Conservation (phyloP, 2,113 vertebrate species). For the Myxocyprinus asiaticus region DNA sequence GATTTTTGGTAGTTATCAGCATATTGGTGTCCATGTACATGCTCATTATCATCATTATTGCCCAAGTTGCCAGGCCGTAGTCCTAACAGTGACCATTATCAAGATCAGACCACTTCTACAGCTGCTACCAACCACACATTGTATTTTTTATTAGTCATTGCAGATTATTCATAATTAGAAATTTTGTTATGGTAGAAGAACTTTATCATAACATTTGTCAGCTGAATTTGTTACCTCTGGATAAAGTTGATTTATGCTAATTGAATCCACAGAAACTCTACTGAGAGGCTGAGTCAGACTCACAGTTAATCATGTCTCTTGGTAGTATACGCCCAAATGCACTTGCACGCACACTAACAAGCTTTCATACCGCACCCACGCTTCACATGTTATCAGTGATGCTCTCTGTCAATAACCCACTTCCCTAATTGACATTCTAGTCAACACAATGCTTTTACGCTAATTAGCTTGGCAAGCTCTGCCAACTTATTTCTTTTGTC, state of each 20-base stretch:
- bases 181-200: no score
- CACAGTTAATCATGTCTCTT: conserved; percentile 56
- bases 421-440: conserved; percentile 39
- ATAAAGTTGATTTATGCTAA: conserved; percentile 8
- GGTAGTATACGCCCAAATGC: conserved; percentile 44
- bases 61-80: no score
- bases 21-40: no score
- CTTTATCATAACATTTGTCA: no score
- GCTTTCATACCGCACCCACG: background rate
- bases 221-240: no score
- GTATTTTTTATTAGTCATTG: no score
- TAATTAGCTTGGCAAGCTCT: conserved; percentile 38
- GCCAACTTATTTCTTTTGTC: conserved; percentile 18
- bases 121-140: no score
- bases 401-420: conserved; percentile 18
- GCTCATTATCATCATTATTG: no score
- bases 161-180: no score
- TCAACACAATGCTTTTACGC: conserved; percentile 41
- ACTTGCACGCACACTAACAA: conserved; percentile 32
- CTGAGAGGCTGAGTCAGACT: conserved; percentile 54
- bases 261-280: conserved; percentile 28
- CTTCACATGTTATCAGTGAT: background rate
- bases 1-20: no score
- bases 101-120: no score
- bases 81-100: no score